Evolutionary conservation across 2,888 invertebrate genomes (phyloP).

Genomic region (Diaperis boleti): DNA sequence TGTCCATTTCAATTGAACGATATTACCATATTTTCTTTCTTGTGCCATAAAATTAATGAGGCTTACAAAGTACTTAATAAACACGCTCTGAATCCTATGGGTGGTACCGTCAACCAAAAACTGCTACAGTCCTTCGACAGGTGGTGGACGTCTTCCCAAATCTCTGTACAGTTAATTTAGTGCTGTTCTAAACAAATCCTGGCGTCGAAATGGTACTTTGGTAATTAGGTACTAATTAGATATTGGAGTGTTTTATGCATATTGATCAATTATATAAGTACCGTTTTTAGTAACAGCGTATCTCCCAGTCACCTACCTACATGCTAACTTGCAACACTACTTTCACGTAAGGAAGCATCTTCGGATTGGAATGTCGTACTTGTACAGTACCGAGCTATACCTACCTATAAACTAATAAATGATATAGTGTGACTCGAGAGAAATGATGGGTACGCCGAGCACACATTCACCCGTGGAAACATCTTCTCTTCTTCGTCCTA

Average conservation of each 20-base stretch:
- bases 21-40: slow-evolving; percentile 31
- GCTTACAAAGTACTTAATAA: slow-evolving; percentile 33
- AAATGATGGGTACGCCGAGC: slow-evolving; percentile 55
- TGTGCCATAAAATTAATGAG: slow-evolving; percentile 40
- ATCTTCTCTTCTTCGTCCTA: no score
- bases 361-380: slow-evolving; percentile 61
- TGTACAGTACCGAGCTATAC: slow-evolving; percentile 52
- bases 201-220: neutral
- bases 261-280: slow-evolving; percentile 53
- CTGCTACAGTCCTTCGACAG: neutral
- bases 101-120: slow-evolving; percentile 22
- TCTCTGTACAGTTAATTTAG: no score
- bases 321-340: slow-evolving; percentile 62
- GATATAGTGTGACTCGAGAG: slow-evolving; percentile 47
- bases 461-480: slow-evolving; percentile 28
- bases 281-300: slow-evolving; percentile 50
- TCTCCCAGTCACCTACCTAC: slow-evolving; percentile 55
- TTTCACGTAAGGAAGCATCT: slow-evolving; percentile 64
- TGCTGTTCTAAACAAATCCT: neutral
- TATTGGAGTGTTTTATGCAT: slow-evolving; percentile 41
- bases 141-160: no score
- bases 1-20: slow-evolving; percentile 6
- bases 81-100: slow-evolving; percentile 37
- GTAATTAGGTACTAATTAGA: slow-evolving; percentile 41
- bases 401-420: slow-evolving; percentile 53